Evolutionary conservation across 2,888 invertebrate species (phyloP).

Genomic region (Oscheius sp.): DNA sequence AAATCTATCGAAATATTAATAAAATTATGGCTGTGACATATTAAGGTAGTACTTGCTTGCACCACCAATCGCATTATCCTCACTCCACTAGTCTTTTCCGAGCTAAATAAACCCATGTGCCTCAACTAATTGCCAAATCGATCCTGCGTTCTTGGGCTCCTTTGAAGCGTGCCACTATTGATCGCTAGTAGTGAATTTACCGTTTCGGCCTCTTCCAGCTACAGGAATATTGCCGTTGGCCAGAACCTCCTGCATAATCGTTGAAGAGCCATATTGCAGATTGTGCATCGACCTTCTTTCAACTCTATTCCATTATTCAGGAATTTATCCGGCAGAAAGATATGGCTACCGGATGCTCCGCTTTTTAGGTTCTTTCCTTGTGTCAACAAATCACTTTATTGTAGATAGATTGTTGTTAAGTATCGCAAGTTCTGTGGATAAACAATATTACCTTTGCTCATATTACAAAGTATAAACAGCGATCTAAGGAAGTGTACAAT

Average conservation of each 20-base stretch:
- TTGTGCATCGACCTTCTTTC: constrained; percentile 8
- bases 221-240: constrained; percentile 51
- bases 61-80: too few relatives aligned
- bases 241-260: constrained; percentile 51
- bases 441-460: constrained; percentile 11
- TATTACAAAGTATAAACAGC: constrained; percentile 18
- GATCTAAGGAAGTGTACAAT: constrained; percentile 11
- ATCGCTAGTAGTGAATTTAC: constrained; percentile 32
- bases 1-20: too few relatives aligned
- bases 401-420: not conserved
- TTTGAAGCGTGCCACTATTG: not conserved
- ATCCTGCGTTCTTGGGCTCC: too few relatives aligned
- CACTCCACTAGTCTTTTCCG: too few relatives aligned
- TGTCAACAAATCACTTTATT: constrained; percentile 13
- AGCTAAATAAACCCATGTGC: too few relatives aligned
- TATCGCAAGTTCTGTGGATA: constrained; percentile 1
- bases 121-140: not conserved
- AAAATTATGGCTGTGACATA: too few relatives aligned
- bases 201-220: constrained; percentile 51
- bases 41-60: too few relatives aligned
- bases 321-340: not conserved
- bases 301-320: not conserved
- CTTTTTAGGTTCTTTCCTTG: not conserved
- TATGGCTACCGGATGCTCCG: not conserved
- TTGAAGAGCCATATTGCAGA: not conserved